Evolutionary conservation across 2,888 invertebrate species (phyloP).

Genomic region (Macroteleia sp.): DNA sequence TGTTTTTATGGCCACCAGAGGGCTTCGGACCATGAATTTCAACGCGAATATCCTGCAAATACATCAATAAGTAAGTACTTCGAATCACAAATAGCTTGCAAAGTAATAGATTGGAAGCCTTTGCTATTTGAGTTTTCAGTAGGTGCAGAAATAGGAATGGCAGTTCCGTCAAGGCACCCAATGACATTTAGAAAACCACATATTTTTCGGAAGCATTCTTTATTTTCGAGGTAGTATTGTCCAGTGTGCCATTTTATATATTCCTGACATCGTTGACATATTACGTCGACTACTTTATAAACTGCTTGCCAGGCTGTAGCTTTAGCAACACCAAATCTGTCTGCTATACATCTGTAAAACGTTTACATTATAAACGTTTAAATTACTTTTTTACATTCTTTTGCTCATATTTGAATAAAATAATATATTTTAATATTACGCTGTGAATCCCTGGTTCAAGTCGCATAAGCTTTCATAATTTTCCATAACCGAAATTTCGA

Average conservation of each 20-base stretch:
- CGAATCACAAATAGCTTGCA: conserved; percentile 2
- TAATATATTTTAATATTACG: too few species aligned
- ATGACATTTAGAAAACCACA: background rate
- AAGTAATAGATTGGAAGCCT: background rate
- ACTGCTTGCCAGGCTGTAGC: background rate
- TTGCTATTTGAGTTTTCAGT: background rate
- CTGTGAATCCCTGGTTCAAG: too few species aligned
- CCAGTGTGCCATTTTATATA: background rate
- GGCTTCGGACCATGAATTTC: too few species aligned
- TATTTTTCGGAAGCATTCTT: background rate
- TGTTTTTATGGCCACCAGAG: too few species aligned
- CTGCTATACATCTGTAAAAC: conserved; percentile 6
- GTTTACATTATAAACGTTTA: too few species aligned
- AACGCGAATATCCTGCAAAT: background rate
- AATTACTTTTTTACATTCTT: too few species aligned
- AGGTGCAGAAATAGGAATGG: background rate
- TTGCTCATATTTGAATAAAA: too few species aligned
- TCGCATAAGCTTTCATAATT: too few species aligned
- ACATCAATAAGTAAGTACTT: background rate
- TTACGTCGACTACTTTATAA: background rate
- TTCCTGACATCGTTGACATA: background rate
- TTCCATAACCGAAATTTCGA: too few species aligned
- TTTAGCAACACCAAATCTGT: background rate
- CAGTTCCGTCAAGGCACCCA: background rate
- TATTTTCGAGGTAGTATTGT: background rate